Conservation (phyloP, 2,888 invertebrate species). For the Hydrotaea cyrtoneurina region DNA sequence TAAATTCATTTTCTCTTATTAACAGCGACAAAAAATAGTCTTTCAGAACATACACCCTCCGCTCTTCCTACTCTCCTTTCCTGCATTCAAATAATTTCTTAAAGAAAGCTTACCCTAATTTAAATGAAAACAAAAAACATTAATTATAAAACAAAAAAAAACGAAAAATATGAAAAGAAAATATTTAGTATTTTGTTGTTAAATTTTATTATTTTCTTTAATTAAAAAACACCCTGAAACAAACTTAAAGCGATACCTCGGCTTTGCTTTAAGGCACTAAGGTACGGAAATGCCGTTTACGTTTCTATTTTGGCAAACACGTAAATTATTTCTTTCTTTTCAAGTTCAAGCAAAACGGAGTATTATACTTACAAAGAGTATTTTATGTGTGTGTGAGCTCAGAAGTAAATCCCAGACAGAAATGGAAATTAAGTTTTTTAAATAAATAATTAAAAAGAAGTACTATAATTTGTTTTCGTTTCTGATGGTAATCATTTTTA, state of each 20-base stretch:
- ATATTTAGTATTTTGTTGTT: constrained; percentile 39
- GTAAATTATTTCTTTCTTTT: background rate
- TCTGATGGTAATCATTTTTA: background rate
- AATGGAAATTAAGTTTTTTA: constrained; percentile 11
- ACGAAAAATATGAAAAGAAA: constrained; percentile 10
- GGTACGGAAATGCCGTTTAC: background rate
- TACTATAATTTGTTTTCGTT: background rate
- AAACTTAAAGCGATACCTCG: background rate
- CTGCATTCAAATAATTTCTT: constrained; percentile 16
- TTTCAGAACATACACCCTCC: constrained; percentile 10
- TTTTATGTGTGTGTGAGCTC: background rate
- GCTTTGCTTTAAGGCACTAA: background rate
- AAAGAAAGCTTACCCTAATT: background rate
- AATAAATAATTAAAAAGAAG: background rate
- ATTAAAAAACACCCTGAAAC: background rate
- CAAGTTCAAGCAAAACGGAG: background rate
- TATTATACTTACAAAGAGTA: constrained; percentile 13
- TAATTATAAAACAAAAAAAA: constrained; percentile 5
- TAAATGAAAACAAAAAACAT: constrained; percentile 7
- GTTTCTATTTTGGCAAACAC: background rate
- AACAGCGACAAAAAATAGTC: background rate
- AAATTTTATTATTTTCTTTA: constrained; percentile 36
- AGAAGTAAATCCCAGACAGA: background rate
- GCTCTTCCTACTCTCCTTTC: background rate
- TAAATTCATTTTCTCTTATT: background rate